Evolutionary conservation across 2,113 vertebrate species (phyloP).

Genomic region (Phaethon lepturus): DNA sequence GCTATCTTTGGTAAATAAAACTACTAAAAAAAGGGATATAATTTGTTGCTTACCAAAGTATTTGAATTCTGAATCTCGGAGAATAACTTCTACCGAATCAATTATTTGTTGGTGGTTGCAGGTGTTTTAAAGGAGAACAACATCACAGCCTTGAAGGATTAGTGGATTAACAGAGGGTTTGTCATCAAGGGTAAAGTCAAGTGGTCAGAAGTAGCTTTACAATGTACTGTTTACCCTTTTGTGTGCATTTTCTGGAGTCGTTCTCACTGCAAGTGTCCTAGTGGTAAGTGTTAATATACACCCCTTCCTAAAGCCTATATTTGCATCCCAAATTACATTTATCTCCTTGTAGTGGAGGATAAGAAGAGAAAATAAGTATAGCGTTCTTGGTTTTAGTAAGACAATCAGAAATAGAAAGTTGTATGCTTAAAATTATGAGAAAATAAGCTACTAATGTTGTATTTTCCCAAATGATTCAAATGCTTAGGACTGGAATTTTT

Average conservation of each 20-base stretch:
- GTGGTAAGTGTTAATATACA: background rate
- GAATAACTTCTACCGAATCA: background rate
- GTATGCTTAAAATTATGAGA: background rate
- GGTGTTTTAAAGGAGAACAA: background rate
- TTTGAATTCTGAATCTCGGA: background rate
- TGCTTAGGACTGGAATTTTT: background rate
- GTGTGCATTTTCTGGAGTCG: fast-evolving
- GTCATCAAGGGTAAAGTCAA: background rate
- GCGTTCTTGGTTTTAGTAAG: background rate
- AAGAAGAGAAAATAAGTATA: background rate
- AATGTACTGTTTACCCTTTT: background rate
- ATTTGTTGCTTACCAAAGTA: background rate
- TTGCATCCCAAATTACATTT: background rate
- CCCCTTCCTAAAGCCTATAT: background rate
- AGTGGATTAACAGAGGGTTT: background rate
- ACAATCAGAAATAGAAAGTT: background rate
- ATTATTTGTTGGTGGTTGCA: background rate
- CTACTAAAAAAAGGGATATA: background rate
- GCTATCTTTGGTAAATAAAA: background rate
- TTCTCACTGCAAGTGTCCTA: background rate
- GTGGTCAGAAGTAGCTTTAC: background rate
- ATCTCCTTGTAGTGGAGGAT: background rate
- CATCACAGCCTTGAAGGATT: background rate
- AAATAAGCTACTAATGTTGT: background rate
- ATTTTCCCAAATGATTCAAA: background rate